Conservation (phyloP, 2,888 invertebrate species). For the Apotomis turbidana region DNA sequence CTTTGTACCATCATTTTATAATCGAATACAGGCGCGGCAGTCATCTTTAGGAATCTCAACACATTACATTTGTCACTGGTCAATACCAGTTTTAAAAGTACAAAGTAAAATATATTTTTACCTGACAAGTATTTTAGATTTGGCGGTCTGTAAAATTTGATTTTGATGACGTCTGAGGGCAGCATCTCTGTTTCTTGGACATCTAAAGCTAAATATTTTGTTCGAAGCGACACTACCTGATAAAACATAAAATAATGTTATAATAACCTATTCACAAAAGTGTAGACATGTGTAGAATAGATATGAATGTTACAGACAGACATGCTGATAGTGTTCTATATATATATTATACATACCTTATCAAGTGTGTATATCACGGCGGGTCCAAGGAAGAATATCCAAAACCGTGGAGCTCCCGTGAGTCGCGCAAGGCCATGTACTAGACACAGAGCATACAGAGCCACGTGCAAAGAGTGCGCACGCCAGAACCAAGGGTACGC, state of each 20-base stretch:
- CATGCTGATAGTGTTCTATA: no score
- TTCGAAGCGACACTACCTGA: constrained; percentile 93
- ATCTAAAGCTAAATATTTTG: constrained; percentile 95
- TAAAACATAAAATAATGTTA: neutral
- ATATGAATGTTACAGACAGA: no score
- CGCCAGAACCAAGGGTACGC: constrained; percentile 98
- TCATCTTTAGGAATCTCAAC: neutral
- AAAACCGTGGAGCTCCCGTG: constrained; percentile 96
- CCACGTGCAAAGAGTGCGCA: constrained; percentile 94
- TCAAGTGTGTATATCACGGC: constrained; percentile 95
- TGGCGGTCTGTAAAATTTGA: constrained; percentile 97
- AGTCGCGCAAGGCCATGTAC: constrained; percentile 96
- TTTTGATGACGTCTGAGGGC: constrained; percentile 96
- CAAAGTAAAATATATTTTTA: constrained; percentile 48
- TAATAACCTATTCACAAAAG: neutral
- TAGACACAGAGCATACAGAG: constrained; percentile 92
- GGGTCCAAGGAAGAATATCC: constrained; percentile 97
- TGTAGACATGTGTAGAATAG: no score
- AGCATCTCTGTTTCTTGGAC: constrained; percentile 96
- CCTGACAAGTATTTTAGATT: constrained; percentile 95
- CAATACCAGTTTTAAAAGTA: neutral
- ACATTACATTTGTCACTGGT: neutral
- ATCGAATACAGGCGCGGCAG: constrained; percentile 4
- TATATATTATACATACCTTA: constrained; percentile 83
- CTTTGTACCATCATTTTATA: neutral